Base-by-base conservation (phyloP, 2,888 invertebrate genomes). In the Microplitis manilae region DNA sequence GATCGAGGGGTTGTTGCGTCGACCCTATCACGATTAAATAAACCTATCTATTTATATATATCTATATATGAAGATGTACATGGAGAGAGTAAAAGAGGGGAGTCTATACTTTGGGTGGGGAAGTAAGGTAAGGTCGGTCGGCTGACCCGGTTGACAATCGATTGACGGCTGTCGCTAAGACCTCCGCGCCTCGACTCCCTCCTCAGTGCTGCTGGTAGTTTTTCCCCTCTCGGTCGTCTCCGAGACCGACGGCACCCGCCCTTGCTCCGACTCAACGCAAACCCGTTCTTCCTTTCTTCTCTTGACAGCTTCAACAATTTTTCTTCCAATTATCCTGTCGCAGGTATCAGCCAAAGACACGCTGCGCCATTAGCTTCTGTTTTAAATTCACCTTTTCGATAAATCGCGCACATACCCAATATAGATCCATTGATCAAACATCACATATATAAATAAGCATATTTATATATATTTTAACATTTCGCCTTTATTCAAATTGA, bases 141-240 rank as follows among this genome's bases (percentile, higher is more conserved):
- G 86, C 86, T 90, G 89, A 90, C 89, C 89, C 87, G 90, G 89
- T 90, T 90, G 90, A 90, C 90, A 90, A 90, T 90, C 90, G 90
- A 90, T 90, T 90, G 90, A 90, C 89, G 90, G 87, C 90, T 90
- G 90, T 90, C 90, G 89, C 87, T 88, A 88, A 90, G 89, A 89
- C 87, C 86, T 84, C 86, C 84, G 85, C 86, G 85, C 85, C 85
- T 82, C 83, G 80, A 80, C 79, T 81, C 77, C 65, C 75, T 70
- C 81, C 70, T 77, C 77, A 50, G 50, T 77, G 30, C 79, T 76
- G 75, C 69, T 74, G 77, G 77, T 78, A 76, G 79, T 73, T 74
- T 80, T 79, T 79, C 79, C 84, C 81, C 81, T 81, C 80, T 79
- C 81, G 73, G 80, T 38, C 79, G 76, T 77, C 79, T 78, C 79